Conservation (phyloP, 2,797 vertebrate species). For the Sparidentex hasta region DNA sequence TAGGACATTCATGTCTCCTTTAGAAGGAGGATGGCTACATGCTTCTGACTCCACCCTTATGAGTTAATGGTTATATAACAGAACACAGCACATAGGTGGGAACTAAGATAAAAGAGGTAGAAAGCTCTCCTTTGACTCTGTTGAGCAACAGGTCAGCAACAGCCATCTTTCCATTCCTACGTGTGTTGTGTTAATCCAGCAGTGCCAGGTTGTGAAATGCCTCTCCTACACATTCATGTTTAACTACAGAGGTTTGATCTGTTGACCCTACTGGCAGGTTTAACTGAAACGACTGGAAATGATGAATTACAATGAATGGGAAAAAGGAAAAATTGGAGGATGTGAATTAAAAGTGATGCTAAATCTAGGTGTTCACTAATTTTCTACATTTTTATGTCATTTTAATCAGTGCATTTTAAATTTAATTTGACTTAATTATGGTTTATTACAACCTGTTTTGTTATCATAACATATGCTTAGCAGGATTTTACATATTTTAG, state of each 20-base stretch:
- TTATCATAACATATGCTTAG: neutral
- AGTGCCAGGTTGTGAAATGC: slow-evolving; percentile 32
- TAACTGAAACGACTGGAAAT: neutral
- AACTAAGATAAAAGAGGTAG: slow-evolving; percentile 7
- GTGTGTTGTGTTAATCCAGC: neutral
- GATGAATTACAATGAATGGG: neutral
- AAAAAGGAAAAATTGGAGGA: neutral
- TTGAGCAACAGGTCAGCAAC: slow-evolving; percentile 38
- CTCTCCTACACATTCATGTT: slow-evolving; percentile 48
- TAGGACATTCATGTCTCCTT: slow-evolving; percentile 3
- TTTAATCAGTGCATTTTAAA: neutral
- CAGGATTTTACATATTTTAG: neutral
- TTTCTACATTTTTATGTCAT: neutral
- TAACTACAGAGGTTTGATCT: slow-evolving; percentile 47
- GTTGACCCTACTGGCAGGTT: slow-evolving; percentile 7
- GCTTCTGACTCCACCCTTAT: slow-evolving; percentile 8
- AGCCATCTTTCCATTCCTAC: slow-evolving; percentile 18
- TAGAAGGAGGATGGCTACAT: neutral
- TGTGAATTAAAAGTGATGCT: neutral
- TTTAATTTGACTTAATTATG: neutral
- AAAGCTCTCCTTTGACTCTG: slow-evolving; percentile 22
- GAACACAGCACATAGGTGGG: slow-evolving; percentile 26
- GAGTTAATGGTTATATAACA: slow-evolving; percentile 59
- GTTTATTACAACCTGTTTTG: neutral
- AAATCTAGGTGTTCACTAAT: neutral